Conservation (phyloP, 2,113 vertebrate species). For the Crotalus viridis region DNA sequence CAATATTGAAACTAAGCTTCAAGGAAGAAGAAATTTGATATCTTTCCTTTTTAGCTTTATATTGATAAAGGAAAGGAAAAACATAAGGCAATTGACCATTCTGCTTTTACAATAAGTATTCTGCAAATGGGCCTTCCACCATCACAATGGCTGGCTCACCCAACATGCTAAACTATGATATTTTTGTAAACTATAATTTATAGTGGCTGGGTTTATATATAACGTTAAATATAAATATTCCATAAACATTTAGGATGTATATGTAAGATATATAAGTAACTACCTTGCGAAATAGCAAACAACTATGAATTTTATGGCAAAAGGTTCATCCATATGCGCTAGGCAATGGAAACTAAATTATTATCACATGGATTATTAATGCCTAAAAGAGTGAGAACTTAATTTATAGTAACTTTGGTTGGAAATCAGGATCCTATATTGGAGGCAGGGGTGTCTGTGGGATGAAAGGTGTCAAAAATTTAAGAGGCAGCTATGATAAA, state of each 20-base stretch:
- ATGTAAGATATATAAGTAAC: background rate
- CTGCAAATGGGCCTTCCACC: background rate
- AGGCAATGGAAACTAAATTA: background rate
- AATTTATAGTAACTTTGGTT: background rate
- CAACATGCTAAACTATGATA: background rate
- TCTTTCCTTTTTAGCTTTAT: background rate
- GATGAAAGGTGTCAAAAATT: background rate
- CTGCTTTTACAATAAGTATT: background rate
- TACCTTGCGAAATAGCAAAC: background rate
- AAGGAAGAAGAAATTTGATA: background rate
- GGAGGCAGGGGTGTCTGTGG: background rate
- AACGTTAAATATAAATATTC: background rate
- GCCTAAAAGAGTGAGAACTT: background rate
- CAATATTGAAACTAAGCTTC: background rate
- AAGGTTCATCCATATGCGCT: background rate
- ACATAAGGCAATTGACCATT: background rate
- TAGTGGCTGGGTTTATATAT: background rate
- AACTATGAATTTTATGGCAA: background rate
- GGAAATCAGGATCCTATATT: background rate
- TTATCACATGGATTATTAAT: background rate
- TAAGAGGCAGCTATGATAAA: background rate
- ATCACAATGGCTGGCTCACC: background rate
- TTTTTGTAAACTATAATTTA: background rate
- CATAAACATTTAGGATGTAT: background rate
- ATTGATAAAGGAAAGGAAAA: background rate